Percentiles rank a stretch among this genome's conserved stretches.
Evolutionary conservation across 2,797 vertebrate genomes (phyloP).

Genomic region (Telmatherina bonti): DNA sequence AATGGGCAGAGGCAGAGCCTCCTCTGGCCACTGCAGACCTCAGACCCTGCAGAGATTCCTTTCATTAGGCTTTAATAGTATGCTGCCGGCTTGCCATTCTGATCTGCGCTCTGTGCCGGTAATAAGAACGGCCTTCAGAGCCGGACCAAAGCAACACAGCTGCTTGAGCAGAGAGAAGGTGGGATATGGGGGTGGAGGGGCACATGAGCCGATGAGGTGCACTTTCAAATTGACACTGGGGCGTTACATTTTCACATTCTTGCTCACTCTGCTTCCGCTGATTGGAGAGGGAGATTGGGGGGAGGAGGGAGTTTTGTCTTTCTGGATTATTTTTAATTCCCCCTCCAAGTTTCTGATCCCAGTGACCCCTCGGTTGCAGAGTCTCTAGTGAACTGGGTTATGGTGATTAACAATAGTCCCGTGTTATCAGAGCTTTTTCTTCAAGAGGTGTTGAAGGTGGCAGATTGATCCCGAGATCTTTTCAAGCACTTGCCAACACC

Average conservation of each 20-base stretch:
- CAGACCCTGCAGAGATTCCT: conserved; percentile 82
- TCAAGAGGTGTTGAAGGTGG: conserved; percentile 72
- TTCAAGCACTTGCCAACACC: conserved; percentile 58
- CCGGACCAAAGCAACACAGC: conserved; percentile 80
- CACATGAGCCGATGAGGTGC: conserved; percentile 69
- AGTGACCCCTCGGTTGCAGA: conserved; percentile 63
- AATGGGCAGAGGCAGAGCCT: conserved; percentile 72
- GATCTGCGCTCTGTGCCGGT: conserved; percentile 83
- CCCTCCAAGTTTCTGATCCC: conserved; percentile 56
- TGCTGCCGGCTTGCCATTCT: conserved; percentile 83
- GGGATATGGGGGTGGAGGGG: conserved; percentile 49
- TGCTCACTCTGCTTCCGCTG: conserved; percentile 62
- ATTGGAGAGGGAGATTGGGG: conserved; percentile 57
- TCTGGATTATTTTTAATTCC: conserved; percentile 36
- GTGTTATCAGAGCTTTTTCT: conserved; percentile 55
- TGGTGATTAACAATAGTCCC: conserved; percentile 69
- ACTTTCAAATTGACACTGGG: conserved; percentile 81
- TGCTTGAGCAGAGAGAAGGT: conserved; percentile 63
- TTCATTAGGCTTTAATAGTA: conserved; percentile 85
- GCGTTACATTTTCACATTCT: conserved; percentile 79
- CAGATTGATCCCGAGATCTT: conserved; percentile 69
- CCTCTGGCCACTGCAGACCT: conserved; percentile 74
- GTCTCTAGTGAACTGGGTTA: conserved; percentile 63
- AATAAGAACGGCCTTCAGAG: conserved; percentile 84
- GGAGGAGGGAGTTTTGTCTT: conserved; percentile 61